Evolutionary conservation across 2,113 vertebrate species (phyloP), one percentile per base, ranked within the genome.

Genomic region (Lepus europaeus): DNA sequence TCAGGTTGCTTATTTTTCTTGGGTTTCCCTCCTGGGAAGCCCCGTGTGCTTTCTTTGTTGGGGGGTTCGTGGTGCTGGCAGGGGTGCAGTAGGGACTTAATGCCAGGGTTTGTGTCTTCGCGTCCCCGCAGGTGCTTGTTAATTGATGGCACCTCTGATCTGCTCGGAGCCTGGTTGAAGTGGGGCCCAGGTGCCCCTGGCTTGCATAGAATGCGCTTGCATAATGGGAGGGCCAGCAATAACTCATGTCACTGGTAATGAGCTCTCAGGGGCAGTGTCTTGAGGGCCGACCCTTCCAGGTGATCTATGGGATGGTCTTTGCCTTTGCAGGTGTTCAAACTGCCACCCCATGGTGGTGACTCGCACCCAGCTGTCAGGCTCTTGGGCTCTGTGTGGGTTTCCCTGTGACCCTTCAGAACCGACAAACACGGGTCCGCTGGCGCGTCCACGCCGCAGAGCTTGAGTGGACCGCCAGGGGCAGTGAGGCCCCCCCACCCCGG

Each of bases 221-320:
- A 69, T 97, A 94, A 95, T 98, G 95, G 96, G 88, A 97, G 96
- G 90, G 95, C 89, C 74, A 87, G 97, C 80, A 98, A 98, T 98
- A 97, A 98, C 98, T 98, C 95, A 98, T 97, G 96, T 91, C 97
- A 92, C 87, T 95, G 95, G 96, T 98, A 98, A 99, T 98, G 98
- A 98, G 98, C 95, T 98, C 98, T 98, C 98, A 82, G 90, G 98
- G 98, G 98, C 87, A 89, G 9, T 25, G 68, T 69, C 85, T 39
- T 14, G 56, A 53, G 27, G 12, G 61, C 92, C 84, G 95, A 66
- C 96, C 92, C 86, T 97, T 97, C 91, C 91, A 86, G 70, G 95
- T 97, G 93, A 96, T 96, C 79, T 25, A 69, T 22, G 93, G 90
- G 96, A 91, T 84, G 90, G 87, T 96, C 91, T 96, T 95, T 91